Evolutionary conservation across 2,888 invertebrate species (phyloP).

Genomic region (Microctonus brassicae): DNA sequence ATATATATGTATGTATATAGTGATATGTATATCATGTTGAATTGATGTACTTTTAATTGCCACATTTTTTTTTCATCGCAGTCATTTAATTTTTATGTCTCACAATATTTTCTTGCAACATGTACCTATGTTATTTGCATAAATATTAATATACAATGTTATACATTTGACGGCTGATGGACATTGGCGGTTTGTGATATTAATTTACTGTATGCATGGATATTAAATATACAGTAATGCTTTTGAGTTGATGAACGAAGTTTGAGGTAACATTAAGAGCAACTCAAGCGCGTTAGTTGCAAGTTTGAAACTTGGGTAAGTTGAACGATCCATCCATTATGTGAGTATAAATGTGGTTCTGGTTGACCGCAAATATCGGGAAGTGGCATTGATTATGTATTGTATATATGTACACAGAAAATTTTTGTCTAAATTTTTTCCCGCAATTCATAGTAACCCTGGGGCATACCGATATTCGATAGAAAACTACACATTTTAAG

Average conservation of each 20-base stretch:
- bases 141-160: neutral
- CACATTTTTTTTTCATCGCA: neutral
- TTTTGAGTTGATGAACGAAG: neutral
- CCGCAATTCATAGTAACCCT: too few relatives aligned
- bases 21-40: neutral
- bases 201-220: neutral
- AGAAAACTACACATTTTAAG: too few relatives aligned
- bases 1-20: too few relatives aligned
- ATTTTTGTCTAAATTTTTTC: too few relatives aligned
- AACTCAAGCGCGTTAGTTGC: neutral
- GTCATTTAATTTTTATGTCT: neutral
- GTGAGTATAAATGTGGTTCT: neutral
- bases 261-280: neutral
- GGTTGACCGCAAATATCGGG: constrained; percentile 12
- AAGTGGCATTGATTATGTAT: neutral
- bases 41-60: neutral
- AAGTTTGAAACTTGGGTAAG: neutral
- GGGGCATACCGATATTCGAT: too few relatives aligned
- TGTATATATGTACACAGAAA: neutral
- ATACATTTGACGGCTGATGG: neutral
- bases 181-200: neutral
- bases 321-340: constrained; percentile 5
- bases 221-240: neutral
- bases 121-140: too few relatives aligned
- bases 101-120: neutral